Evolutionary conservation across 2,113 vertebrate genomes (phyloP).

Genomic region (Xyrauchen texanus): DNA sequence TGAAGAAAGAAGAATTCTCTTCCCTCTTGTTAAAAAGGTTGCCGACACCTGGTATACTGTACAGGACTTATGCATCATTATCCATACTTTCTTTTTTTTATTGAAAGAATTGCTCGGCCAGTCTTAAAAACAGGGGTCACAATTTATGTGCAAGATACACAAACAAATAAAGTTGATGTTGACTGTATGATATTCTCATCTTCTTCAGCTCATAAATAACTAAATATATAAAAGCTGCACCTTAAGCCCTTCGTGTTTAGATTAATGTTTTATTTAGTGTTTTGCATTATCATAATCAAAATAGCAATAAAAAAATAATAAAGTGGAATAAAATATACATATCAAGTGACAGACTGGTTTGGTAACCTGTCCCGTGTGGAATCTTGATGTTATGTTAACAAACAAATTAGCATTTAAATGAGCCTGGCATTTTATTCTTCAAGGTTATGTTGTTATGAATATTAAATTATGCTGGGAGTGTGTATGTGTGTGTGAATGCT

Average conservation of each 20-base stretch:
- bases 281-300: constrained; percentile 84
- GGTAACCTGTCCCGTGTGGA: constrained; percentile 76
- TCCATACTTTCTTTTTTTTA: neutral
- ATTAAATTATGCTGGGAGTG: constrained; percentile 73
- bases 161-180: constrained; percentile 64
- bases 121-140: constrained; percentile 51
- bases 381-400: constrained; percentile 85
- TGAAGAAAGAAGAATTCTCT: too few species aligned
- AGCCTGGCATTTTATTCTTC: constrained; percentile 81
- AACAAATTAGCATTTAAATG: constrained; percentile 87
- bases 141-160: constrained; percentile 50
- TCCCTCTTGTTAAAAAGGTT: too few species aligned
- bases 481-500: constrained; percentile 39
- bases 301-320: constrained; percentile 80
- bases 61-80: too few species aligned
- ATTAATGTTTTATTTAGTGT: constrained; percentile 84
- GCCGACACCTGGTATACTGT: too few species aligned
- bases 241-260: constrained; percentile 77
- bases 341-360: constrained; percentile 80
- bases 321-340: constrained; percentile 83
- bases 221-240: constrained; percentile 76
- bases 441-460: constrained; percentile 84
- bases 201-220: constrained; percentile 71
- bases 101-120: constrained; percentile 31
- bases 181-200: constrained; percentile 54